Conservation (phyloP, 2,797 vertebrate genomes). For the Helostoma temminkii region DNA sequence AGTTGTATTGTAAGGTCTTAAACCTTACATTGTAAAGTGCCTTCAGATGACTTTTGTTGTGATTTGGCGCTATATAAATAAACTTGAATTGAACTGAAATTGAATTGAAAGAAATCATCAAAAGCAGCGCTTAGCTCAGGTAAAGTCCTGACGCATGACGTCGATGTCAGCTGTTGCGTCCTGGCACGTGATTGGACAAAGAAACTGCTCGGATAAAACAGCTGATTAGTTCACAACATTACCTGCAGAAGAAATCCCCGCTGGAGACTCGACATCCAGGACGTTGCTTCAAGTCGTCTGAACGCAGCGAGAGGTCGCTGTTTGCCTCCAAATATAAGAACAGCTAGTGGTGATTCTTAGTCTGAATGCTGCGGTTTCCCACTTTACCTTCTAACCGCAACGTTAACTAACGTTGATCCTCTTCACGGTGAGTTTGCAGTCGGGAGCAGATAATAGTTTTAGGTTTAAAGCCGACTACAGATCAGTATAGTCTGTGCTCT, state of each 20-base stretch:
- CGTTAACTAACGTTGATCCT: not conserved
- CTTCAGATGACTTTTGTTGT: too few relatives aligned
- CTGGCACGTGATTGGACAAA: slow-evolving; percentile 20
- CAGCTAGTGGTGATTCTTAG: not conserved
- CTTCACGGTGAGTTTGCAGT: slow-evolving; percentile 48
- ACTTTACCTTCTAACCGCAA: not conserved
- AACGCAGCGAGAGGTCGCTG: slow-evolving; percentile 22
- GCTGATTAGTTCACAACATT: slow-evolving; percentile 21
- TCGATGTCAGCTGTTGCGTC: not conserved
- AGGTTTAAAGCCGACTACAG: not conserved
- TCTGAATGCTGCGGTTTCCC: not conserved
- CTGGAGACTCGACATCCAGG: not conserved
- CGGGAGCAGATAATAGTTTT: not conserved
- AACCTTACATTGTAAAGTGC: too few relatives aligned
- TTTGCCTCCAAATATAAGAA: not conserved
- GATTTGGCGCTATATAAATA: too few relatives aligned
- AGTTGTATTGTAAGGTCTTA: too few relatives aligned
- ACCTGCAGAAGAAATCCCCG: not conserved
- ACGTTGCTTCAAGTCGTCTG: not conserved
- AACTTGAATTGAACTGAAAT: too few relatives aligned
- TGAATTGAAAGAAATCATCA: too few relatives aligned
- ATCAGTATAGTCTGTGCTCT: not conserved
- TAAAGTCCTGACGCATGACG: slow-evolving; percentile 28
- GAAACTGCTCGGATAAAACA: slow-evolving; percentile 14
- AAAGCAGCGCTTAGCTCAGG: too few relatives aligned